A percentile compares a stretch with the other conserved stretches of the same genome.
These are phyloP conservation scores for Tragelaphus eurycerus DNA, from an alignment of 2,797 vertebrate species.

Conservation along the genomic window DNA sequence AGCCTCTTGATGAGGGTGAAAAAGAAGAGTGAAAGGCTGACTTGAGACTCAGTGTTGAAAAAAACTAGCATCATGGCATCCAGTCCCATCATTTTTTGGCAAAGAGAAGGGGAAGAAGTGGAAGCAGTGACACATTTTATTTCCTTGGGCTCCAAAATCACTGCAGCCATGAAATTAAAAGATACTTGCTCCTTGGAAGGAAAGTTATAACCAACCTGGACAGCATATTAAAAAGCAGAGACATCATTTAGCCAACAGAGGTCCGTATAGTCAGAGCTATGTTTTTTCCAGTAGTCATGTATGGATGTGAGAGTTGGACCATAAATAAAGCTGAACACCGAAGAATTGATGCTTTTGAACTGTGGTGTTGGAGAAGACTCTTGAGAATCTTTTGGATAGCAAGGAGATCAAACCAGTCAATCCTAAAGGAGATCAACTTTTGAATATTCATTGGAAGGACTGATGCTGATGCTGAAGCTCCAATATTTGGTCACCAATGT, in stretches of 20 bases:
- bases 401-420: background rate
- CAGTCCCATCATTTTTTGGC: background rate
- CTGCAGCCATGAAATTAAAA: background rate
- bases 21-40: background rate
- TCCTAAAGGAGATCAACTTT: background rate
- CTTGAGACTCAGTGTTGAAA: background rate
- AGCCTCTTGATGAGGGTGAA: background rate
- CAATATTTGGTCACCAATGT: background rate
- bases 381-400: background rate
- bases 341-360: background rate
- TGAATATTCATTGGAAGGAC: background rate
- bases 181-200: background rate
- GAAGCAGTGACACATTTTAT: background rate
- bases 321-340: background rate
- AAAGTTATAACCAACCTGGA: background rate
- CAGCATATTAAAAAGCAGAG: background rate
- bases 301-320: background rate
- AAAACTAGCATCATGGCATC: background rate
- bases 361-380: background rate
- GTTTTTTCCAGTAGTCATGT: background rate
- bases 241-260: background rate
- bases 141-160: background rate
- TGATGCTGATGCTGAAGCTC: background rate
- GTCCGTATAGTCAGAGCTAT: background rate
- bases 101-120: background rate